phyloP scores from a whole-genome alignment of 2,113 vertebrate genomes.

The Oxyura jamaicensis region DNA sequence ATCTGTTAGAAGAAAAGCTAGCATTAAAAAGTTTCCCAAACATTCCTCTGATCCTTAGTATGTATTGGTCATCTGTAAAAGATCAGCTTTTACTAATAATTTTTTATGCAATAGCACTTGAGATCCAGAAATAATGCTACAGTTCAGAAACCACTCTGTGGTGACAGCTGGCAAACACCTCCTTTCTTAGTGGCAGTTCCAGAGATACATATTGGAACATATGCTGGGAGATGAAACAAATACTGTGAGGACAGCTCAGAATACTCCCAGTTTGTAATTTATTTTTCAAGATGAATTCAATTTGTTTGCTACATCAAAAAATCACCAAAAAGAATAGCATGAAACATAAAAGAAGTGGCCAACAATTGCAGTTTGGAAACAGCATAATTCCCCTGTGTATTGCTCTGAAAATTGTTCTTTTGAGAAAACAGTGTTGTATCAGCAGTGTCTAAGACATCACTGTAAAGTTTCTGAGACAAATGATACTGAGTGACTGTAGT shows the following conservation, averaged over 20 bases:
- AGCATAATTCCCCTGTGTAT: not conserved
- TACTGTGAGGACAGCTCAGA: not conserved
- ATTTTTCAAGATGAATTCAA: slow-evolving; percentile 46
- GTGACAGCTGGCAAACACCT: slow-evolving; percentile 9
- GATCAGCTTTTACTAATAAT: not conserved
- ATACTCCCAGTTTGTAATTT: slow-evolving; percentile 13
- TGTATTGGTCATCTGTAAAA: not conserved
- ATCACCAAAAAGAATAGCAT: slow-evolving; percentile 17
- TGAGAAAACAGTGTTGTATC: not conserved
- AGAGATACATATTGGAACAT: not conserved
- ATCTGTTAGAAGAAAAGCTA: not conserved
- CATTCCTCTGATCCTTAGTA: not conserved
- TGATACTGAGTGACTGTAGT: not conserved
- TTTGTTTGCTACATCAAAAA: slow-evolving; percentile 51
- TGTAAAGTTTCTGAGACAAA: not conserved
- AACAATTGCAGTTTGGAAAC: slow-evolving; percentile 14
- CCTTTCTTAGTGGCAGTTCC: not conserved
- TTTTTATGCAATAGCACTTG: not conserved
- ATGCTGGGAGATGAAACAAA: slow-evolving; percentile 13
- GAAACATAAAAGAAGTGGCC: slow-evolving; percentile 27
- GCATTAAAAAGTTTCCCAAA: not conserved
- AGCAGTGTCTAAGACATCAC: not conserved
- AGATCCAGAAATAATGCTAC: not conserved
- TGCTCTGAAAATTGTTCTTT: not conserved
- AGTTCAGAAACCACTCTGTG: not conserved